phyloP scores from a whole-genome alignment of 2,888 invertebrate genomes.

The Rhaphigaster nebulosa region DNA sequence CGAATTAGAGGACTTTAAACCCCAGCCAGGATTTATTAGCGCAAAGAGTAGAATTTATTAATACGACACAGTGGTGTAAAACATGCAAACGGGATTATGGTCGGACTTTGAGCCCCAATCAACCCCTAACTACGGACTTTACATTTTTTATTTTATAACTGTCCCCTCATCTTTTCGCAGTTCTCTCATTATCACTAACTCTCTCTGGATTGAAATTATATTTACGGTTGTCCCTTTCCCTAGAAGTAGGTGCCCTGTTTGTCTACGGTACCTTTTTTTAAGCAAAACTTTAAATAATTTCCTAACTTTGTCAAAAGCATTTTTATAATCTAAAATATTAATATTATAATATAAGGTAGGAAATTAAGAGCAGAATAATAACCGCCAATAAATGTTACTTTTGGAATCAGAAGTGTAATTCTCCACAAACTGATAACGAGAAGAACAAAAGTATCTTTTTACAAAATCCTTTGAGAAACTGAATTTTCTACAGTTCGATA shows the following conservation, averaged over 20 bases:
- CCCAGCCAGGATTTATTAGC: not conserved
- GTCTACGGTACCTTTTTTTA: not conserved
- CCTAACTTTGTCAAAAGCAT: too few relatives aligned
- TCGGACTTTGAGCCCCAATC: conserved; percentile 50
- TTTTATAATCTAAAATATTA: too few relatives aligned
- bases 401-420: too few relatives aligned
- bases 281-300: too few relatives aligned
- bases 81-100: conserved; percentile 63
- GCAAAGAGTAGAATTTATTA: conserved; percentile 50
- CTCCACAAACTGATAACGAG: too few relatives aligned
- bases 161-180: not conserved
- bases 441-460: too few relatives aligned
- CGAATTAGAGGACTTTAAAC: conserved; percentile 53
- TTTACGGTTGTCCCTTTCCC: not conserved
- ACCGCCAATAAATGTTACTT: too few relatives aligned
- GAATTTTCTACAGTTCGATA: too few relatives aligned
- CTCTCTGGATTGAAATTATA: not conserved
- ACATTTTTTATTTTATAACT: conserved; percentile 52
- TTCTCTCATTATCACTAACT: not conserved
- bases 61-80: conserved; percentile 59
- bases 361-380: too few relatives aligned
- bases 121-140: conserved; percentile 12
- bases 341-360: too few relatives aligned
- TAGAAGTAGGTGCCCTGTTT: not conserved
- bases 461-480: too few relatives aligned